Conservation (phyloP, 2,888 invertebrate genomes). For the Ochlodes sylvanus region DNA sequence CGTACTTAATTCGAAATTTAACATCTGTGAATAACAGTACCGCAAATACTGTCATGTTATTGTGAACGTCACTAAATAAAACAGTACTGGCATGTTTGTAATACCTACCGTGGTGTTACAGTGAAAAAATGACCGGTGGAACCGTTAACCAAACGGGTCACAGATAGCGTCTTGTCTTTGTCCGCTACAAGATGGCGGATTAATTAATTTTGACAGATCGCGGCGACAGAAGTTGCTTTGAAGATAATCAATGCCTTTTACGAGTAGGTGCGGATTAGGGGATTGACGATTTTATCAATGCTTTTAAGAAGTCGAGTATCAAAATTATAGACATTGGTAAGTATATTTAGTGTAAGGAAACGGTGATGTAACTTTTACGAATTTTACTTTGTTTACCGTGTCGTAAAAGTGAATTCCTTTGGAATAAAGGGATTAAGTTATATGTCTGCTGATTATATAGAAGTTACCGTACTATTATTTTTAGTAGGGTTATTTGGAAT, state of each 20-base stretch:
- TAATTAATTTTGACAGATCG: constrained; percentile 37
- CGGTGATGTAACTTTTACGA: too few relatives aligned
- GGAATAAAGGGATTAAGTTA: too few relatives aligned
- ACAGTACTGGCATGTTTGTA: neutral
- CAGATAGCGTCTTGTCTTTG: constrained; percentile 45
- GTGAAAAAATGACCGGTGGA: constrained; percentile 63
- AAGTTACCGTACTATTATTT: too few relatives aligned
- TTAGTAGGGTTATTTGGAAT: too few relatives aligned
- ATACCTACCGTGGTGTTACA: constrained; percentile 49
- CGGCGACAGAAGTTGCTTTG: constrained; percentile 36
- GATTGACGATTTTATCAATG: constrained; percentile 34
- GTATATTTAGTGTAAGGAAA: too few relatives aligned
- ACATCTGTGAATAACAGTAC: too few relatives aligned
- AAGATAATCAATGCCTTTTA: constrained; percentile 38
- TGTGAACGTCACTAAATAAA: too few relatives aligned
- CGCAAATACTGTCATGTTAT: too few relatives aligned
- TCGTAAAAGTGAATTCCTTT: too few relatives aligned
- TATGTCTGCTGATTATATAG: too few relatives aligned
- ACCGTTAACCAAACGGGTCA: constrained; percentile 62
- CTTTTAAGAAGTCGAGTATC: constrained; percentile 26
- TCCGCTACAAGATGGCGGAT: constrained; percentile 36
- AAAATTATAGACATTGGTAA: neutral
- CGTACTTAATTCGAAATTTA: neutral
- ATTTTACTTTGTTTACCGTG: too few relatives aligned
- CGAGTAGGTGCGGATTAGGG: constrained; percentile 26